phyloP scores from a whole-genome alignment of 2,797 vertebrate species.

The Enteromius treurensis region DNA sequence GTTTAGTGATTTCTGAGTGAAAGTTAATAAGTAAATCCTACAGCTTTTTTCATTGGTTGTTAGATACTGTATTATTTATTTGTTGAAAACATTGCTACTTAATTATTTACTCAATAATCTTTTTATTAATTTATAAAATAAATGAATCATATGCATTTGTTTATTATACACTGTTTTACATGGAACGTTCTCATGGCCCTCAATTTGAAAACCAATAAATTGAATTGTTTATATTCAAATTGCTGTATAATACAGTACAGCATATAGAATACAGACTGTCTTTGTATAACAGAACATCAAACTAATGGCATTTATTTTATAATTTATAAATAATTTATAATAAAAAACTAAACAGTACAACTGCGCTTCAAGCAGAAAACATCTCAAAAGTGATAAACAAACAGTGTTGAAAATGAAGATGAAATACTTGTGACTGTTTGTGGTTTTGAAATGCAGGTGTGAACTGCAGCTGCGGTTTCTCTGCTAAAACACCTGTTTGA shows the following conservation, averaged over 20 bases:
- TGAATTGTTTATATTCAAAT: not conserved
- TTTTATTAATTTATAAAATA: not conserved
- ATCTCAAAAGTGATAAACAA: not conserved
- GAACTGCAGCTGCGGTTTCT: not conserved
- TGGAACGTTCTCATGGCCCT: not conserved
- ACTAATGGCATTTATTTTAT: not conserved
- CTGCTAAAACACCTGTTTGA: not conserved
- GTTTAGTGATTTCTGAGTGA: not conserved
- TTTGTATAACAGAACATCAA: not conserved
- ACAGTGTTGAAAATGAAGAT: not conserved
- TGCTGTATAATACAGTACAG: not conserved
- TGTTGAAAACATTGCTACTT: not conserved
- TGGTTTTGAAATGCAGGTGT: conserved; percentile 22
- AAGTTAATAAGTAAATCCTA: not conserved
- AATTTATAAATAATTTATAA: not conserved
- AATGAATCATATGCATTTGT: not conserved
- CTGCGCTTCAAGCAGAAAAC: not conserved
- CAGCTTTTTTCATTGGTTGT: not conserved
- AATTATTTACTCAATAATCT: not conserved
- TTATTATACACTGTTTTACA: not conserved
- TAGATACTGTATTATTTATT: not conserved
- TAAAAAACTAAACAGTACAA: too few species aligned
- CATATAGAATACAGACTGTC: not conserved
- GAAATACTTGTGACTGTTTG: conserved; percentile 4
- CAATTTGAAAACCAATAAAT: too few species aligned